A percentile compares a stretch with the other conserved stretches of the same genome.
Evolutionary conservation across 1,140 invertebrate genomes (phyloP).

Genomic region (Hermetia illucens): DNA sequence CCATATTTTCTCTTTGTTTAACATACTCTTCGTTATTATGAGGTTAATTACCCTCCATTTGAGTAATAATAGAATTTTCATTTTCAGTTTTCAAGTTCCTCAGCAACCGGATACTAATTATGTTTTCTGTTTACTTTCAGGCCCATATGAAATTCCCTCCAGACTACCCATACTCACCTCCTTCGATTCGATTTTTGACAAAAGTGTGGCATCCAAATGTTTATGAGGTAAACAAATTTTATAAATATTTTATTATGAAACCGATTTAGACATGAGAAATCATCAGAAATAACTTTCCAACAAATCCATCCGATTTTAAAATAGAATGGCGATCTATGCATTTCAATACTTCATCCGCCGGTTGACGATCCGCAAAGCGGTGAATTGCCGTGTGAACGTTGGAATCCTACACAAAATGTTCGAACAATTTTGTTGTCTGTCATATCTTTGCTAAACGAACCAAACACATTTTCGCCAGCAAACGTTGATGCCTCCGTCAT

Average conservation of each 20-base stretch:
- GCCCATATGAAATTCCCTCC: slow-evolving; percentile 95
- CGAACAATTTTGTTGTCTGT: slow-evolving; percentile 95
- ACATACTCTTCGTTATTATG: too few relatives aligned
- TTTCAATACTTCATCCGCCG: slow-evolving; percentile 97
- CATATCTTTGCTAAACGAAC: slow-evolving; percentile 97
- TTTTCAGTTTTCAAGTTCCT: too few relatives aligned
- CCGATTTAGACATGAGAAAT: too few relatives aligned
- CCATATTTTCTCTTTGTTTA: too few relatives aligned
- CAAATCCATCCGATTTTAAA: neutral
- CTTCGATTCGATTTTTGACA: slow-evolving; percentile 91
- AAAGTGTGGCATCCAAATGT: slow-evolving; percentile 99
- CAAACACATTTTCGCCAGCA: slow-evolving; percentile 97
- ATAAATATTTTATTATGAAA: slow-evolving; percentile 1
- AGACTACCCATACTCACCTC: slow-evolving; percentile 97
- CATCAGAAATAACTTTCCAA: neutral
- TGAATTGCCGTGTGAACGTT: slow-evolving; percentile 96
- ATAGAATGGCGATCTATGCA: slow-evolving; percentile 97
- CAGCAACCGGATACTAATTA: too few relatives aligned
- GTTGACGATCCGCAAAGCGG: slow-evolving; percentile 97
- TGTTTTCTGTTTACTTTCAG: slow-evolving; percentile 46
- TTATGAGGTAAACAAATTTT: slow-evolving; percentile 74
- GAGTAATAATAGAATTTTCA: too few relatives aligned
- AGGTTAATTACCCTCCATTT: too few relatives aligned
- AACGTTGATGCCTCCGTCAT: slow-evolving; percentile 99
- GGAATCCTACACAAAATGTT: slow-evolving; percentile 99